Evolutionary conservation across 1,140 invertebrate genomes (phyloP).

Genomic region (Acromyrmex echinatior): DNA sequence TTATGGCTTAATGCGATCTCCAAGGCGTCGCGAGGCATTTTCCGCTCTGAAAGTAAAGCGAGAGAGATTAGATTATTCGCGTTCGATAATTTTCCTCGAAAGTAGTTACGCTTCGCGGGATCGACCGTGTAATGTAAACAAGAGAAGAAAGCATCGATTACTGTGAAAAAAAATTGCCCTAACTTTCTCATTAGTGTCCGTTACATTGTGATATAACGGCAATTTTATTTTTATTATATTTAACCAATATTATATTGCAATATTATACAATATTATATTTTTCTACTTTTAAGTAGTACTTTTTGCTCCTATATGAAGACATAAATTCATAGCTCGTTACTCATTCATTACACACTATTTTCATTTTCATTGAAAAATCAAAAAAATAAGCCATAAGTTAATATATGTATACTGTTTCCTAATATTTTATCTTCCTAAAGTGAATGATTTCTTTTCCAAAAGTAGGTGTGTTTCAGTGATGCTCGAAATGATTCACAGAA

Average conservation of each 20-base stretch:
- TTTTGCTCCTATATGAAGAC: neutral
- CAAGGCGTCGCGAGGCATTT: constrained; percentile 17
- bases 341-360: neutral
- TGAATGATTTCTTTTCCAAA: neutral
- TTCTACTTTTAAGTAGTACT: neutral
- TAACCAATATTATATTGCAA: neutral
- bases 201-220: neutral
- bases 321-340: neutral
- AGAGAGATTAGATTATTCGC: constrained; percentile 48
- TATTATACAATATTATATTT: too few species aligned
- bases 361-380: neutral
- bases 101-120: constrained; percentile 23
- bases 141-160: constrained; percentile 17
- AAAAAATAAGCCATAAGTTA: neutral
- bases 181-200: neutral
- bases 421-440: neutral
- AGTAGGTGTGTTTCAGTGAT: neutral
- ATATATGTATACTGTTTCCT: neutral
- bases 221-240: neutral
- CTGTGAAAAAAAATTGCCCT: neutral
- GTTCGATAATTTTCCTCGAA: constrained; percentile 49
- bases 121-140: constrained; percentile 7
- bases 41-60: constrained; percentile 48
- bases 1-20: constrained; percentile 13
- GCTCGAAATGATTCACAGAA: neutral